These are phyloP conservation scores for Formica selysi DNA, from an alignment of 1,140 invertebrate species.

Conservation along the genomic window DNA sequence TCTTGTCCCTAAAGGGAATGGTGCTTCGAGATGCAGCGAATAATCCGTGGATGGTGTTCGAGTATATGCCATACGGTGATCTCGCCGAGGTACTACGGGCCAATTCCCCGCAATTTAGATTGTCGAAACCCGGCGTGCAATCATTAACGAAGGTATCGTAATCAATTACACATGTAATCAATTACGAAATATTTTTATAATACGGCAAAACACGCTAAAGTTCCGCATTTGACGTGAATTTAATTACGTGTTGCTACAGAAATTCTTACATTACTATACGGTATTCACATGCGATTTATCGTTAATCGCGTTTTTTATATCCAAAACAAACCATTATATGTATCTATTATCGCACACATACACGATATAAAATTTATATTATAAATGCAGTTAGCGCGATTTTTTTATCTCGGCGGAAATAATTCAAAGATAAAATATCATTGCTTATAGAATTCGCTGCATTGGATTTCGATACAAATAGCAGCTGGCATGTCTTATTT, in stretches of 20 bases:
- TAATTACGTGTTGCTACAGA: not conserved
- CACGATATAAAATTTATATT: no score
- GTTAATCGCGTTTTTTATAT: not conserved
- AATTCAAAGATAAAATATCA: slow-evolving; percentile 1
- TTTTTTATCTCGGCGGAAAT: not conserved
- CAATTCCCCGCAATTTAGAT: slow-evolving; percentile 87
- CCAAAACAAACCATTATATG: not conserved
- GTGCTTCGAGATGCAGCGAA: slow-evolving; percentile 90
- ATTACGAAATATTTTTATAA: not conserved
- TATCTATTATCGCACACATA: not conserved
- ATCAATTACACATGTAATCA: not conserved
- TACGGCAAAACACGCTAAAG: not conserved
- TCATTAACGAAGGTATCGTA: slow-evolving; percentile 84
- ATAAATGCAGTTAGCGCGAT: not conserved
- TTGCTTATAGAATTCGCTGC: slow-evolving; percentile 86
- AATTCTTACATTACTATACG: not conserved
- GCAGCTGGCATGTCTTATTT: slow-evolving; percentile 96
- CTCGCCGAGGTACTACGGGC: slow-evolving; percentile 93
- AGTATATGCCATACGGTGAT: slow-evolving; percentile 96
- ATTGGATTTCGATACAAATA: slow-evolving; percentile 90
- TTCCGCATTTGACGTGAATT: not conserved
- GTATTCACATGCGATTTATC: not conserved
- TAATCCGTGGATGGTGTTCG: slow-evolving; percentile 97
- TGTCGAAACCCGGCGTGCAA: slow-evolving; percentile 82
- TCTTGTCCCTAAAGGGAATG: slow-evolving; percentile 93